Conservation (phyloP, 2,888 invertebrate species). For the Sicus ferrugineus region DNA sequence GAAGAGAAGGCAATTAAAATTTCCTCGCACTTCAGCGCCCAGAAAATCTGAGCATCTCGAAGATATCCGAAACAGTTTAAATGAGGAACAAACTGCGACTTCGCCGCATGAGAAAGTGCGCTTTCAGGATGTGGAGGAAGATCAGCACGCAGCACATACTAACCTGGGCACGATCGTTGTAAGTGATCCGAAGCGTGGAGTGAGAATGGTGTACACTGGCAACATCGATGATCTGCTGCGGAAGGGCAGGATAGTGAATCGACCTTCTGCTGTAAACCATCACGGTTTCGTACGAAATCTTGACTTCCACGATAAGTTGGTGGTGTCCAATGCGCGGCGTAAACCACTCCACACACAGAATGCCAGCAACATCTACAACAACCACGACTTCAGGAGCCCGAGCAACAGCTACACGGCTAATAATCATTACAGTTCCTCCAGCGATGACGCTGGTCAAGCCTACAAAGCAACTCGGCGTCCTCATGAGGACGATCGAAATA, state of each 20-base stretch:
- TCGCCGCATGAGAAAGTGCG: slow-evolving; percentile 42
- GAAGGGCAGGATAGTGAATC: slow-evolving; percentile 57
- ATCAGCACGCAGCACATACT: neutral
- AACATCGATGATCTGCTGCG: slow-evolving; percentile 49
- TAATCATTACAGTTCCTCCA: slow-evolving; percentile 49
- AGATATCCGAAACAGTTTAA: slow-evolving; percentile 32
- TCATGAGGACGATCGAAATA: slow-evolving; percentile 54
- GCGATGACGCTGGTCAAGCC: slow-evolving; percentile 47
- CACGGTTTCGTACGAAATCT: no score
- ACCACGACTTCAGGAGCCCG: slow-evolving; percentile 47
- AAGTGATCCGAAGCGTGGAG: neutral
- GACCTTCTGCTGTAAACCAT: slow-evolving; percentile 42
- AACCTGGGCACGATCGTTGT: neutral
- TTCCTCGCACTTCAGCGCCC: no score
- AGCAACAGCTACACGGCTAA: slow-evolving; percentile 49
- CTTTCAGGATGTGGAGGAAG: slow-evolving; percentile 40
- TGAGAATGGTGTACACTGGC: slow-evolving; percentile 7
- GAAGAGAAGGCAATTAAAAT: no score
- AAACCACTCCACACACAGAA: slow-evolving; percentile 26
- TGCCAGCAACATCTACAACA: slow-evolving; percentile 34
- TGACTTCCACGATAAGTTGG: slow-evolving; percentile 44
- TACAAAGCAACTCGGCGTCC: slow-evolving; percentile 37
- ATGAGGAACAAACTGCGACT: slow-evolving; percentile 18
- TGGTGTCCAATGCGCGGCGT: slow-evolving; percentile 48
- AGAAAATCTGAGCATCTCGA: slow-evolving; percentile 1